phyloP scores from a whole-genome alignment of 2,797 vertebrate genomes.

The Hoplostethus atlanticus region DNA sequence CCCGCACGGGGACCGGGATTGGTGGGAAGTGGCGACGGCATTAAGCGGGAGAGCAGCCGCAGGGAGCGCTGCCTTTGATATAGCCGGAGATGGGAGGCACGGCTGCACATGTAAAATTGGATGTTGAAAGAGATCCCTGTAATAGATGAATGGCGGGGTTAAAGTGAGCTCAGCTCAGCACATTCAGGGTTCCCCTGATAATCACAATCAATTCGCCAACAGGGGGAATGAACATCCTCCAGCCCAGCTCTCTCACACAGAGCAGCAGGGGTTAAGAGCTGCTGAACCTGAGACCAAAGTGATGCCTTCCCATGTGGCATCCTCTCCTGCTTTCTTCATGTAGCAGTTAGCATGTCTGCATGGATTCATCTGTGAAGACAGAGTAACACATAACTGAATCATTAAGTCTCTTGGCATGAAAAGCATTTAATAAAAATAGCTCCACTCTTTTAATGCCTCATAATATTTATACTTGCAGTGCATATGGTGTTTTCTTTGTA shows the following conservation, averaged over 20 bases:
- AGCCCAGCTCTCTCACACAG: slow-evolving; percentile 13
- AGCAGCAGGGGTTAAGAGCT: slow-evolving; percentile 47
- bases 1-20: slow-evolving; percentile 52
- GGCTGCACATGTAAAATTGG: slow-evolving; percentile 70
- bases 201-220: slow-evolving; percentile 53
- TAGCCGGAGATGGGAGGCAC: slow-evolving; percentile 63
- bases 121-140: slow-evolving; percentile 73
- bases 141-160: slow-evolving; percentile 64
- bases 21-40: slow-evolving; percentile 61
- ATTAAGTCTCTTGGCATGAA: slow-evolving; percentile 1
- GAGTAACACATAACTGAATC: neutral
- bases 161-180: slow-evolving; percentile 52
- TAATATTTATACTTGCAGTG: slow-evolving; percentile 3
- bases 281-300: slow-evolving; percentile 26
- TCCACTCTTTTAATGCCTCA: neutral
- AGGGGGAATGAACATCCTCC: slow-evolving; percentile 34
- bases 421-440: neutral
- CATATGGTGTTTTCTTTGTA: slow-evolving; percentile 12
- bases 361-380: slow-evolving; percentile 7
- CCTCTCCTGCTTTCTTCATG: slow-evolving; percentile 5
- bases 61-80: slow-evolving; percentile 74
- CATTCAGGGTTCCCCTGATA: slow-evolving; percentile 45
- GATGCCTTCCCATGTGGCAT: slow-evolving; percentile 25
- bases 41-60: slow-evolving; percentile 53
- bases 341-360: neutral